Base-by-base conservation (phyloP, 1,140 invertebrate genomes). In the Cyclargus thomasi region DNA sequence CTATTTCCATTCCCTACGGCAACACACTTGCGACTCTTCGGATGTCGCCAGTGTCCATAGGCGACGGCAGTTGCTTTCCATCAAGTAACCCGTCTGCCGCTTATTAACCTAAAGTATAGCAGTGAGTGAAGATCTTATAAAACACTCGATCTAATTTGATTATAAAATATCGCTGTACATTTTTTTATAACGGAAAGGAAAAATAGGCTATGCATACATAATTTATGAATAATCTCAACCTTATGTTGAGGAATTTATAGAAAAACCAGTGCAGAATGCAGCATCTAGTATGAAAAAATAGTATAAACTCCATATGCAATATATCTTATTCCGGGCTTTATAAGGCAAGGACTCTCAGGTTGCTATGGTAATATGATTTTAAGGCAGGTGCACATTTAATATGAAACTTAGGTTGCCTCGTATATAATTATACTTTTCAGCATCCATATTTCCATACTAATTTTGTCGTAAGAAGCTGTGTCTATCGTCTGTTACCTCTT, bases 261-360 rank as follows among this genome's bases (percentile, higher is more conserved):
- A 59, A 59, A 59, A 59, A 20, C 55, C 55, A 20, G 18, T 20
- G 18, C 53, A 55, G n/a, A 20, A 59, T 59, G 20, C 55, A 59
- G 7, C 10, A 20, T 59, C 55, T 59, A 59, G 55, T 18, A 59
- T 59, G 20, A 59, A 59, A 59, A 59, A 59, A 55, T 55, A 18
- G 39, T 47, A 47, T 47, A 47, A 47, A 55, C 53, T 59, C 17
- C 55, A 21, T 59, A 59, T 21, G 17, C 55, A 20, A 59, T 59
- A 59, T 59, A 59, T 59, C 55, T 59, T 59, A 59, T 59, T 20
- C 55, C 55, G 21, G 18, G 20, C 55, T 20, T 59, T 59, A 21
- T 59, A 59, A 8, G 55, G 55, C 18, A 55, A 18, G n/a, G 18
- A 11, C 20, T 11, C 20, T 11, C 17, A 20, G 10, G 55, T 59